phyloP scores from a whole-genome alignment of 1,140 invertebrate species.

The Neelides sp. region DNA sequence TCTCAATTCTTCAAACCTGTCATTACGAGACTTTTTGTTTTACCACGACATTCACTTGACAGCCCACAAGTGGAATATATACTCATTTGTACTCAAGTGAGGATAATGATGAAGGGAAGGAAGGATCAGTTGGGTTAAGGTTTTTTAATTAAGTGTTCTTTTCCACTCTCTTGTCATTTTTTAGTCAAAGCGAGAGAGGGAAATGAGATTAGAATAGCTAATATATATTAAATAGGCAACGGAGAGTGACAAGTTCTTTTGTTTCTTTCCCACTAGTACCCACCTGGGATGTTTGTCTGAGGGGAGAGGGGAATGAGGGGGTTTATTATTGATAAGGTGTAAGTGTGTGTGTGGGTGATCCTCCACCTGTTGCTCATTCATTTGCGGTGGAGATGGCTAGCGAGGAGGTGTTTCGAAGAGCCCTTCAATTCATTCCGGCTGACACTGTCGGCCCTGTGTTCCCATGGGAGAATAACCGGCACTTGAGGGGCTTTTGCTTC shows the following conservation, averaged over 20 bases:
- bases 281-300: background rate
- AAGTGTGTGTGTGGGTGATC: background rate
- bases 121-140: no score
- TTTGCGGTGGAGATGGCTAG: background rate
- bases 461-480: slow-evolving; percentile 18
- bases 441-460: slow-evolving; percentile 19
- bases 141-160: no score
- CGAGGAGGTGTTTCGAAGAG: slow-evolving; percentile 11
- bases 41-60: no score
- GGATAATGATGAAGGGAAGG: no score
- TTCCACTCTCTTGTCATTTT: no score
- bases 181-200: no score
- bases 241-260: background rate
- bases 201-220: no score
- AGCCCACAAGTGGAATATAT: no score
- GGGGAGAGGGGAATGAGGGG: background rate
- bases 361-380: background rate
- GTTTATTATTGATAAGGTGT: background rate
- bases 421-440: slow-evolving; percentile 22
- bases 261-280: background rate
- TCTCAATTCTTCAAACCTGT: no score
- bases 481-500: slow-evolving; percentile 23
- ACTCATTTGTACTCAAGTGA: no score
- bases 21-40: no score
- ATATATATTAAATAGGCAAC: no score